Evolutionary conservation across 2,113 vertebrate species (phyloP).

Genomic region (Sigmodon hispidus): DNA sequence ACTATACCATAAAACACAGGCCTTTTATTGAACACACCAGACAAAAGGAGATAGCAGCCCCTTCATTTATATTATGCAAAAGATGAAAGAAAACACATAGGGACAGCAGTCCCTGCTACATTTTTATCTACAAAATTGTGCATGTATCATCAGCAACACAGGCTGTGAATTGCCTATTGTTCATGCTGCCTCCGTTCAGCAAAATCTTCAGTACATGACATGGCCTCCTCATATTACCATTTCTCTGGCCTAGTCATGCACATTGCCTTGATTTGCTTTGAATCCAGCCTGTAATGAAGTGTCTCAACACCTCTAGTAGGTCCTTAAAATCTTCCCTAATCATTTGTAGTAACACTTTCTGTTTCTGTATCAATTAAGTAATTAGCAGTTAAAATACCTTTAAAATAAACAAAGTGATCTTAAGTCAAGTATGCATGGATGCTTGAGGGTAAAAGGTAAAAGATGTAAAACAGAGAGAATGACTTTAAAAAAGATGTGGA

Average conservation of each 20-base stretch:
- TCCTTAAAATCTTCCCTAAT: background rate
- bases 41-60: background rate
- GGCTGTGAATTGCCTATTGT: background rate
- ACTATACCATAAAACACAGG: background rate
- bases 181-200: background rate
- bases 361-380: background rate
- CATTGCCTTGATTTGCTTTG: background rate
- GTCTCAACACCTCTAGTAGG: background rate
- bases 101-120: background rate
- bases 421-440: background rate
- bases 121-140: background rate
- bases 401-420: background rate
- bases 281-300: background rate
- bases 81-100: background rate
- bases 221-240: background rate
- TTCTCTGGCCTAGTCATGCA: background rate
- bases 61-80: accelerated
- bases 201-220: background rate
- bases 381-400: background rate
- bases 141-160: background rate
- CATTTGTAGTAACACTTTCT: background rate
- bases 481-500: background rate
- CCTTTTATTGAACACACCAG: background rate
- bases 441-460: background rate
- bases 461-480: background rate